Base-by-base conservation (phyloP, 2,888 invertebrate species). In the Hipparchia sbordonii region DNA sequence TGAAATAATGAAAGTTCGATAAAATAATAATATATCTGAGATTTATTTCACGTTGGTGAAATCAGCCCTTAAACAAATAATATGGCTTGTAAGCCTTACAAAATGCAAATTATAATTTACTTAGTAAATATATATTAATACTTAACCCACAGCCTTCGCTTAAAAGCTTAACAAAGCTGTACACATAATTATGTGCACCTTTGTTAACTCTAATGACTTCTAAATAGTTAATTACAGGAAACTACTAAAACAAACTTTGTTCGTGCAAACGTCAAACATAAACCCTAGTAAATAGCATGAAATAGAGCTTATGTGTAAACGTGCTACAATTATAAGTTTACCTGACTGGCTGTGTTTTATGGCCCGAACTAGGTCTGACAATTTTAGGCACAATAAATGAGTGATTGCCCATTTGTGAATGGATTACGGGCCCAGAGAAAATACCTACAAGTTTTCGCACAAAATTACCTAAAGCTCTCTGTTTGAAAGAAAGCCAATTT, bases 171-270 rank as follows among this genome's bases (percentile, higher is more conserved):
- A 46, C 62, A 48, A 46, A 62, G n/a, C n/a, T 46, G 39, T 13
- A 13, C n/a, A 46, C 8, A 8, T 62, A 46, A 62, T 46, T 62
- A 4, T 23, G 23, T 23, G 23, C 23, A 23, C 23, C 23, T 23
- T 23, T 23, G 23, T 23, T 23, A 23, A 23, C 23, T 23, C 23
- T 23, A 23, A 23, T 23, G 46, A 62, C 7, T 13, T 46, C 46
- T 46, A 45, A 60, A 60, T 60, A 62, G 46, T 46, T 62, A 62
- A 46, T 46, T 46, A 62, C 46, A 8, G n/a, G 13, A n/a, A 62
- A 62, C 46, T 46, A 62, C 46, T 13, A 48, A 62, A 46, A 45
- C n/a, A 61, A 23, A 61, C 61, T 61, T 61, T 45, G 45, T 45
- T 45, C 45, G 60, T 39, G n/a, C 12, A 7, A 13, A 56, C 60